phyloP scores from a whole-genome alignment of 2,113 vertebrate species.

The Ciconia maguari region DNA sequence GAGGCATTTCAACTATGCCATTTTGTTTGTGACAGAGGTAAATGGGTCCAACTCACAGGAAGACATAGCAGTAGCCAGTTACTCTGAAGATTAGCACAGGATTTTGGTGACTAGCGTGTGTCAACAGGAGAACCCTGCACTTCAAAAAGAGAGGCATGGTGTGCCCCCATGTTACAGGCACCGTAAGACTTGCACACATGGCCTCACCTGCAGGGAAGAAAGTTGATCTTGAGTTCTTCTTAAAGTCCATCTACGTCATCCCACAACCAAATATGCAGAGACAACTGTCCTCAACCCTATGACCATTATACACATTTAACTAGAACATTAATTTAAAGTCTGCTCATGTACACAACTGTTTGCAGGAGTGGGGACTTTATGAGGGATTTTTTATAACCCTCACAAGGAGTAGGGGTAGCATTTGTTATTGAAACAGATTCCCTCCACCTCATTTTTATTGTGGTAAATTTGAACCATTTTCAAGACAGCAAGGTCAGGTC shows the following conservation, averaged over 20 bases:
- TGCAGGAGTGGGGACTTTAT: background rate
- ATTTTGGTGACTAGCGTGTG: background rate
- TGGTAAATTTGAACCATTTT: background rate
- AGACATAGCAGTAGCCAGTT: background rate
- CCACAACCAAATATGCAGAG: background rate
- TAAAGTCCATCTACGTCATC: background rate
- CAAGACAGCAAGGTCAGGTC: background rate
- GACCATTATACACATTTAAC: background rate
- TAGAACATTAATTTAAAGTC: background rate
- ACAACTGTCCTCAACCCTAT: background rate
- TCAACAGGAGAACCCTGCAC: background rate
- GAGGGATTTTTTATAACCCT: background rate
- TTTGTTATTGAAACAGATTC: background rate
- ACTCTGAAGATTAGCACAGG: background rate
- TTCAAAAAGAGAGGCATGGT: background rate
- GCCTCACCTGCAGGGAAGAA: background rate
- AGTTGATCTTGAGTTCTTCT: background rate
- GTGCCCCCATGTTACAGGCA: too few species aligned
- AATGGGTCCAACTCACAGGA: background rate
- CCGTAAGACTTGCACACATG: fast-evolving
- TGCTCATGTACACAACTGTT: background rate
- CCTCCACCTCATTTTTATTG: background rate
- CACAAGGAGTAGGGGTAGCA: background rate
- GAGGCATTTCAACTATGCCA: background rate
- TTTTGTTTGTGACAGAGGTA: background rate